Evolutionary conservation across 2,888 invertebrate genomes (phyloP).

Genomic region (Scaptomyza parva): DNA sequence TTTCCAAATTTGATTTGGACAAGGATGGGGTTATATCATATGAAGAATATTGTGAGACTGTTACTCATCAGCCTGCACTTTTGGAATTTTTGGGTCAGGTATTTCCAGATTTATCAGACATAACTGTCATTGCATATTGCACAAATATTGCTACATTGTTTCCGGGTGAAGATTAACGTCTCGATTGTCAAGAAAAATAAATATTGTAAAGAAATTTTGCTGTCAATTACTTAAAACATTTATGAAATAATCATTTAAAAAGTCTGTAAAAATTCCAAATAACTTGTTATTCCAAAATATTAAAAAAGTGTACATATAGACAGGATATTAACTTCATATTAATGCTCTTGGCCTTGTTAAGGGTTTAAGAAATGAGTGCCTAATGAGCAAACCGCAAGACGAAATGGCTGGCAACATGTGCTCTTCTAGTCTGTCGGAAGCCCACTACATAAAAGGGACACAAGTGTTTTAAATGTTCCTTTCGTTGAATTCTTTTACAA

Average conservation of each 20-base stretch:
- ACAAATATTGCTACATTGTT: constrained; percentile 66
- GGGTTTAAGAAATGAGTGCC: not conserved
- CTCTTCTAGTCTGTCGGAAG: constrained; percentile 26
- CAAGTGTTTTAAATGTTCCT: constrained; percentile 59
- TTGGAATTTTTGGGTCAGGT: constrained; percentile 91
- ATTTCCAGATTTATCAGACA: constrained; percentile 86
- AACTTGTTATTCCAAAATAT: not conserved
- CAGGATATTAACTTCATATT: not conserved
- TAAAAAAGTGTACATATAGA: not conserved
- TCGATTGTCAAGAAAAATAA: too few relatives aligned
- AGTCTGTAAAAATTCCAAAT: constrained; percentile 8
- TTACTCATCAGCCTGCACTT: constrained; percentile 88
- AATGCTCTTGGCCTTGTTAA: constrained; percentile 1
- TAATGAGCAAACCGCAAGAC: constrained; percentile 33
- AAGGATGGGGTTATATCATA: constrained; percentile 90
- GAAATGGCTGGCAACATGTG: constrained; percentile 16
- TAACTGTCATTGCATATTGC: constrained; percentile 82
- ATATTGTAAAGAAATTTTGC: too few relatives aligned
- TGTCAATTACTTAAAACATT: not conserved
- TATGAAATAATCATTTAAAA: not conserved
- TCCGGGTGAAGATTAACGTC: constrained; percentile 23
- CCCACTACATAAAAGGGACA: constrained; percentile 36
- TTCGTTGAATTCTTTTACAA: constrained; percentile 18
- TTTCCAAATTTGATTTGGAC: constrained; percentile 91
- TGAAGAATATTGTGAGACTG: constrained; percentile 86